Evolutionary conservation across 2,113 vertebrate genomes (phyloP).

Genomic region (Chelonoidis abingdonii): DNA sequence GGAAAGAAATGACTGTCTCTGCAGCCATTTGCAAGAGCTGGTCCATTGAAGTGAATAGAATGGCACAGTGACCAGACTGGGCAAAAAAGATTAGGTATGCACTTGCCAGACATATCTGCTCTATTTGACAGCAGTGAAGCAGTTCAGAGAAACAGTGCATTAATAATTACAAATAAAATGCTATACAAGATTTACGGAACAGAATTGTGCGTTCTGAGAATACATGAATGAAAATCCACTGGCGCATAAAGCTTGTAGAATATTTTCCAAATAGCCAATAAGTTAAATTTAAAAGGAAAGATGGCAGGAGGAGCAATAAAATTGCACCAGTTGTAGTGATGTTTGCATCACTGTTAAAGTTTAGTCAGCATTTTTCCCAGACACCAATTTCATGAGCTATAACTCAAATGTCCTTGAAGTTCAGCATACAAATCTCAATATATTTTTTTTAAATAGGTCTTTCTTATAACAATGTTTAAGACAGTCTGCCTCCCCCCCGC

Average conservation of each 20-base stretch:
- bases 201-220: slow-evolving; percentile 65
- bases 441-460: not conserved
- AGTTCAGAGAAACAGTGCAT: not conserved
- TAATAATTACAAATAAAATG: slow-evolving; percentile 16
- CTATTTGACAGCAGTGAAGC: not conserved
- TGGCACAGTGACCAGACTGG: slow-evolving; percentile 36
- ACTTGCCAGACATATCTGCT: slow-evolving; percentile 15
- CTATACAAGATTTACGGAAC: slow-evolving; percentile 27
- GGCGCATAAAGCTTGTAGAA: slow-evolving; percentile 17
- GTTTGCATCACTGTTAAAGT: slow-evolving; percentile 45
- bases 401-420: slow-evolving; percentile 29
- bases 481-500: not conserved
- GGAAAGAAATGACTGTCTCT: slow-evolving; percentile 38
- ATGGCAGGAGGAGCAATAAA: slow-evolving; percentile 29
- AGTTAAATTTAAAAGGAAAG: not conserved
- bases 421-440: slow-evolving; percentile 1
- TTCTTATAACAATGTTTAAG: slow-evolving; percentile 4
- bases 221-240: slow-evolving; percentile 32
- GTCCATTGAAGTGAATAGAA: slow-evolving; percentile 44
- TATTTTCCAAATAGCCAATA: slow-evolving; percentile 3
- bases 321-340: slow-evolving; percentile 53
- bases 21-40: slow-evolving; percentile 6
- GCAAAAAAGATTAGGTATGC: slow-evolving; percentile 35
- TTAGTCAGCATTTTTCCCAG: slow-evolving; percentile 50
- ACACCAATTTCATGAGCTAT: not conserved